Base-by-base conservation (phyloP, 2,113 vertebrate species). In the Rhodinocichla rosea region DNA sequence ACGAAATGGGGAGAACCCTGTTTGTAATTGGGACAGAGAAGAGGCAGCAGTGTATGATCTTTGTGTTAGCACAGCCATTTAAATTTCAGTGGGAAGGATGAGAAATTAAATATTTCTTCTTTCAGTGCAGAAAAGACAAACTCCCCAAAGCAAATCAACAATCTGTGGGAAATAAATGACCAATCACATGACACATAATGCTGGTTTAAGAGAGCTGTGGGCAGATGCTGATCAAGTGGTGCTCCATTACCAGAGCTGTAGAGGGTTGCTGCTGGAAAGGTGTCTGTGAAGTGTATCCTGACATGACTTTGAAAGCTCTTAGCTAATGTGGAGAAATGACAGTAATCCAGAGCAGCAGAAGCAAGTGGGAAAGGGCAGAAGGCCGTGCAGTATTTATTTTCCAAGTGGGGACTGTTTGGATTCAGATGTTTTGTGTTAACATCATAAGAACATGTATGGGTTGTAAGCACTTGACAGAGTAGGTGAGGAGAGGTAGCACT, bases 101-200 rank as follows among this genome's bases (percentile, higher is more conserved):
- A 69, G 37, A 69, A 44, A 52, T n/a, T 3, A 79, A 62, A 0
- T 49, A 11, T 76, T 70, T 50, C 53, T 87, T 49, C 62, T 65
- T 74, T 44, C 33, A n/a, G 5, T 52, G 49, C 18, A 74, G 55
- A 23, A 68, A n/a, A n/a, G 26, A 47, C 27, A 27, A 40, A 60
- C 3, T 53, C 74, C 42, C 18, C 6, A 37, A 52, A 85, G 10
- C 13, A 15, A 28, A 57, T 74, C 26, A 10, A 12, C 24, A 27
- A 13, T 42, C 63, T 39, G n/a, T 73, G 42, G 18, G 39, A n/a
- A n/a, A n/a, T n/a, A n/a, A n/a, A n/a, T n/a, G n/a, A 67, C 49
- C 60, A 45, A 35, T 3, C 44, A 39, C 2, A 1, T 0, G 0
- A n/a, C 5, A 3, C 2, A 9, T 26, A 11, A 23, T 33, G 39